phyloP scores from a whole-genome alignment of 2,888 invertebrate species.

The Callyntrura guangdongensis region DNA sequence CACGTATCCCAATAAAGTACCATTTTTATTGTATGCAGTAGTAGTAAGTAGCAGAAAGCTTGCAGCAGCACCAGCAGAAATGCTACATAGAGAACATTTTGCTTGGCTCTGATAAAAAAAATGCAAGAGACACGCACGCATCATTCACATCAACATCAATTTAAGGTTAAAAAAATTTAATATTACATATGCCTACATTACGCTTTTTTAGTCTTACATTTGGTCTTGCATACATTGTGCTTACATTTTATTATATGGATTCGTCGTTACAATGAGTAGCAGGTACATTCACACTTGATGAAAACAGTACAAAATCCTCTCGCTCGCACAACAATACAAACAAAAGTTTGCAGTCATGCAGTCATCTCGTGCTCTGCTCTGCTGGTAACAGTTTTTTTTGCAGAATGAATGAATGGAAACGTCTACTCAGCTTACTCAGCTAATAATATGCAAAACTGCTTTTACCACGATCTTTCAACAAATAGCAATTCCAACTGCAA shows the following conservation, averaged over 20 bases:
- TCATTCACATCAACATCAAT: background rate
- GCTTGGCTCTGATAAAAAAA: background rate
- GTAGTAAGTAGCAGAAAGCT: no score
- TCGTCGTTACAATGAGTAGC: background rate
- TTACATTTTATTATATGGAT: no score
- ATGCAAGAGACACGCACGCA: conserved; percentile 4
- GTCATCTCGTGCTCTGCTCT: conserved; percentile 15
- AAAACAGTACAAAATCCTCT: no score
- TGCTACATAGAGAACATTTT: background rate
- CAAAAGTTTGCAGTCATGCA: conserved; percentile 48
- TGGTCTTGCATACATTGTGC: background rate
- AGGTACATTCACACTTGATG: background rate
- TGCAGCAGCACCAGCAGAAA: no score
- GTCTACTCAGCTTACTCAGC: no score
- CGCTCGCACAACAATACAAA: conserved; percentile 4
- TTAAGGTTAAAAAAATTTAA: background rate
- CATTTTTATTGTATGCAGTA: no score
- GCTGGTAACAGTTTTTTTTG: background rate
- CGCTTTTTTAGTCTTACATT: background rate
- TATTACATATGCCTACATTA: no score
- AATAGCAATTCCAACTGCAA: no score
- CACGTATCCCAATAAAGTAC: no score
- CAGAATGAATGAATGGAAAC: conserved; percentile 17
- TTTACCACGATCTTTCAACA: no score
- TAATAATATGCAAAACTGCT: no score